Evolutionary conservation across 2,797 vertebrate genomes (phyloP).

Genomic region (Pangasius krempfi): DNA sequence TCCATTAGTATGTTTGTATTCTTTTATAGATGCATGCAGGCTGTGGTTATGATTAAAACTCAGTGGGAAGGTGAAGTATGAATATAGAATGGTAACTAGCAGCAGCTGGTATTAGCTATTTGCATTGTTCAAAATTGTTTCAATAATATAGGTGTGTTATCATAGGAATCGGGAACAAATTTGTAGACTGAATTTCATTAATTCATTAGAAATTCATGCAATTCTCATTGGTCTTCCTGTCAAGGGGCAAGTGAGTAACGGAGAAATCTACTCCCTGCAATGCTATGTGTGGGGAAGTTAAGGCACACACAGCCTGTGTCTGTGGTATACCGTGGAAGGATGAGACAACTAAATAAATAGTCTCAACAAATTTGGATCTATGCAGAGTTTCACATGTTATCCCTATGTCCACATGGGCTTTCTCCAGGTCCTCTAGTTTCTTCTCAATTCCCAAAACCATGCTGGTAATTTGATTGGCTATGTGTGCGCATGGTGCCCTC

Average conservation of each 20-base stretch:
- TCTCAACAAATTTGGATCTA: neutral
- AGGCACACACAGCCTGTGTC: neutral
- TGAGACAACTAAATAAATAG: neutral
- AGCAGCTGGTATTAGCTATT: neutral
- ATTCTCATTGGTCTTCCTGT: neutral
- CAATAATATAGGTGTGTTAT: neutral
- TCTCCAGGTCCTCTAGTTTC: neutral
- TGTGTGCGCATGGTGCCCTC: neutral
- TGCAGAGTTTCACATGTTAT: neutral
- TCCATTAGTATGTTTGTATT: neutral
- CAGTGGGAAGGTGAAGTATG: neutral
- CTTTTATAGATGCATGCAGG: neutral
- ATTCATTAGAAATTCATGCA: neutral
- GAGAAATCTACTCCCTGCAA: neutral
- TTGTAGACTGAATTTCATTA: neutral
- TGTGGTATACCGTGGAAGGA: neutral
- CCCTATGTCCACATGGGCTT: neutral
- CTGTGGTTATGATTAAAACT: neutral
- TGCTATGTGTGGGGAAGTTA: neutral
- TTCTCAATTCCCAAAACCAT: neutral
- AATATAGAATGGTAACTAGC: neutral
- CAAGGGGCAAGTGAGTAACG: neutral
- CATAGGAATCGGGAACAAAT: neutral
- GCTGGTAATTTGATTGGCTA: neutral
- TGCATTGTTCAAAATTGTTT: neutral